Percentiles rank a stretch among this genome's conserved stretches.
Evolutionary conservation across 2,888 invertebrate species (phyloP).

Genomic region (Lamproptera curius): DNA sequence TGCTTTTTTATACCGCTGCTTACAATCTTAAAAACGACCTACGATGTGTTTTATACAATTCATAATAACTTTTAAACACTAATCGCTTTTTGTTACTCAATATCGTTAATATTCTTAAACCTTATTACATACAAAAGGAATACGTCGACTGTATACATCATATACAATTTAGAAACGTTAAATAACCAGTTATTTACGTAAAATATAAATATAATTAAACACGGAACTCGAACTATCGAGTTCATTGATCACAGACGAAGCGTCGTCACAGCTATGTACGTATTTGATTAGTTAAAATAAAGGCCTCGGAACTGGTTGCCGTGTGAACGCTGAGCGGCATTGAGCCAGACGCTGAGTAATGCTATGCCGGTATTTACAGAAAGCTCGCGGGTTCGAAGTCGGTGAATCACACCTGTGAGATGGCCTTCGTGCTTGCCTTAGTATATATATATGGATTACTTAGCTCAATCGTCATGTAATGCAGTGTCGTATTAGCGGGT

Average conservation of each 20-base stretch:
- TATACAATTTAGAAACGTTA: background rate
- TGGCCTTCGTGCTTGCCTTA: no score
- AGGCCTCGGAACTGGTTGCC: conserved; percentile 17
- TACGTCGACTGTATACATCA: no score
- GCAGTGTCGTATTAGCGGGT: no score
- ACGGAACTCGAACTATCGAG: background rate
- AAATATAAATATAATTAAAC: background rate
- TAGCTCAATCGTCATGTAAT: no score
- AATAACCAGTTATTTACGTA: background rate
- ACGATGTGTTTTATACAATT: no score
- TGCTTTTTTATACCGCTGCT: no score
- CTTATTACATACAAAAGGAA: no score
- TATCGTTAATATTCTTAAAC: no score
- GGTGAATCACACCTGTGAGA: conserved; percentile 13
- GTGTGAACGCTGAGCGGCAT: conserved; percentile 19
- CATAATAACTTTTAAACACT: no score
- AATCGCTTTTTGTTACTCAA: no score
- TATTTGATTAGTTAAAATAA: conserved; percentile 22
- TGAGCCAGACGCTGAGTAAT: conserved; percentile 15
- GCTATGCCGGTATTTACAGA: conserved; percentile 13
- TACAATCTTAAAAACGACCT: no score
- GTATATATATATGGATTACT: no score
- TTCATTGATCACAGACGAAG: conserved; percentile 8
- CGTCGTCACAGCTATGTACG: conserved; percentile 7
- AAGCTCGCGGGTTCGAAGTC: conserved; percentile 7